phyloP scores from a whole-genome alignment of 2,888 invertebrate genomes.

The Rhodophaea formosa region DNA sequence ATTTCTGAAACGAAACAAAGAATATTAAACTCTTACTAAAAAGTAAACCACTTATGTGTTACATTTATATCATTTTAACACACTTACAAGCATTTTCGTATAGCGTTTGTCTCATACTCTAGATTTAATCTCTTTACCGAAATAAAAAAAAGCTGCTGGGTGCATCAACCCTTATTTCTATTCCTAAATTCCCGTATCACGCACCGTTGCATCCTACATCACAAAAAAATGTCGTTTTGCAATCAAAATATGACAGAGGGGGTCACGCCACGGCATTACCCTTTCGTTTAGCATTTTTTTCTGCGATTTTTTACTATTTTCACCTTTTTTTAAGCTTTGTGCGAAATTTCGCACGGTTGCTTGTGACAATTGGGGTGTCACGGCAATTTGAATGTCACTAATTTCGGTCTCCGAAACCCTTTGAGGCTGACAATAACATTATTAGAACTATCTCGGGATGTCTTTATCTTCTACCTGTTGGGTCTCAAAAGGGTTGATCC shows the following conservation, averaged over 20 bases:
- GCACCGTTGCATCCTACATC: constrained; percentile 12
- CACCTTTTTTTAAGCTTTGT: constrained; percentile 50
- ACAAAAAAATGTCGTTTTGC: constrained; percentile 38
- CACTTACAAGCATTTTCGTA: too few species aligned
- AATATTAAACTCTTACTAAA: too few species aligned
- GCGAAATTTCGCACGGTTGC: constrained; percentile 76
- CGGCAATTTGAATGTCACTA: constrained; percentile 69
- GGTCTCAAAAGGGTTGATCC: constrained; percentile 62
- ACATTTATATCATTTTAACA: too few species aligned
- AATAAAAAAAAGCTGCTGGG: not conserved
- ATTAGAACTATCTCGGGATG: constrained; percentile 57
- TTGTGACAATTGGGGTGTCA: constrained; percentile 60
- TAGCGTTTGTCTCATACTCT: too few species aligned
- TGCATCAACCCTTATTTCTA: not conserved
- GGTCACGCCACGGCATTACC: constrained; percentile 54
- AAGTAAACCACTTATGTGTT: too few species aligned
- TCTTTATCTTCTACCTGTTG: constrained; percentile 62
- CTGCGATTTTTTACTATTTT: constrained; percentile 25
- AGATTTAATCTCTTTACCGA: not conserved
- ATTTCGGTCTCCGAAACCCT: constrained; percentile 69
- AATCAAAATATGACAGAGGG: constrained; percentile 51
- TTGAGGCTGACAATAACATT: constrained; percentile 52
- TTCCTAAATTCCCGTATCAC: constrained; percentile 13
- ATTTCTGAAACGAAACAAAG: too few species aligned
- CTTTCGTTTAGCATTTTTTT: constrained; percentile 45